Conservation (phyloP, 2,888 invertebrate species). For the Eumerus sabulonum region DNA sequence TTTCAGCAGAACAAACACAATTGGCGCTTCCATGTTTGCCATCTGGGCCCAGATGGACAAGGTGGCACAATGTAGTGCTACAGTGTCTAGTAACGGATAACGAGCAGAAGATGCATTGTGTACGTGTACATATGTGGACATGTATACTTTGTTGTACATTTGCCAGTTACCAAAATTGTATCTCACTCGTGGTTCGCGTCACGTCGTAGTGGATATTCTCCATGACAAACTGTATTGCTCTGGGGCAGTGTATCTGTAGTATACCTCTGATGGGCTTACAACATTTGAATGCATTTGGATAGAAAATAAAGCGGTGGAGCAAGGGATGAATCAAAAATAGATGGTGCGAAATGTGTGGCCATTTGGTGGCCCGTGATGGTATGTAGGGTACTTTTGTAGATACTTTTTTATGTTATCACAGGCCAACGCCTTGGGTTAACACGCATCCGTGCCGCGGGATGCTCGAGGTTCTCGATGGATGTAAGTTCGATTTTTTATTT, state of each 20-base stretch:
- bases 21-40: background rate
- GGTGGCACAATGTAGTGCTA: background rate
- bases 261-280: slow-evolving; percentile 16
- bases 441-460: slow-evolving; percentile 23
- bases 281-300: slow-evolving; percentile 19
- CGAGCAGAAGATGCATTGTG: slow-evolving; percentile 17
- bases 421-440: slow-evolving; percentile 18
- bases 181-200: background rate
- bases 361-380: slow-evolving; percentile 5
- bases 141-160: background rate
- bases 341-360: slow-evolving; percentile 28
- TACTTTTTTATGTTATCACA: slow-evolving; percentile 28
- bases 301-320: slow-evolving; percentile 26
- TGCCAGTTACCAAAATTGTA: slow-evolving; percentile 31
- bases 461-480: slow-evolving; percentile 11
- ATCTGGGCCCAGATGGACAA: too few relatives aligned
- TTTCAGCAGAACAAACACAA: slow-evolving; percentile 36
- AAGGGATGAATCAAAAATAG: slow-evolving; percentile 12
- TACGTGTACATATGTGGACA: slow-evolving; percentile 44
- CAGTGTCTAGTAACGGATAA: slow-evolving; percentile 25
- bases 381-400: background rate
- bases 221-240: too few relatives aligned
- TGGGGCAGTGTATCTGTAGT: slow-evolving; percentile 36
- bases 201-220: slow-evolving; percentile 9
- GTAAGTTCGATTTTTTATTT: background rate